Base-by-base conservation (phyloP, 2,888 invertebrate species). In the Fragum sueziense region DNA sequence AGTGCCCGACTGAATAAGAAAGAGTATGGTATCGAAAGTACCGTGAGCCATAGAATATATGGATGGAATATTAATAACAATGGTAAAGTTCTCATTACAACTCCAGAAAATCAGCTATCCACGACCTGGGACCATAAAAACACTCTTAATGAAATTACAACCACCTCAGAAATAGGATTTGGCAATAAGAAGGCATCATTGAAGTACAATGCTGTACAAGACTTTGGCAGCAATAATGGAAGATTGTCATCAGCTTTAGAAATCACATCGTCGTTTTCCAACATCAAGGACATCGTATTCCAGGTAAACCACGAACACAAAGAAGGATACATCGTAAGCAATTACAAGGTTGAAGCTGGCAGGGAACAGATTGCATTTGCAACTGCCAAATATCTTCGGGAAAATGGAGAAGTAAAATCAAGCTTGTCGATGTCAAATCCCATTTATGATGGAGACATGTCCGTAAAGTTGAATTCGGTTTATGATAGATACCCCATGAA, bases 101-200 rank as follows among this genome's bases (percentile, higher is more conserved):
- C 82, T 20, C 88, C 89, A 69, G 65, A 76, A 47, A 76, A 82
- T n/a, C 74, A 65, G 7, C 33, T 87, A 11, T 71, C 61, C 34
- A 74, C 85, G 11, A 82, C 47, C 6, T 90, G 90, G 90, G 65
- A 84, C 59, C 89, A 89, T 74, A 73, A 70, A 11, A 85, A 83
- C 68, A 79, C 85, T 9, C 61, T 67, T 0, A 75, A 71, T 25
- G 77, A 85, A 61, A 75, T 88, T 29, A 76, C 70, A 34, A 76
- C 87, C 2, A 59, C 70, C 17, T 27, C 86, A 0, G 84, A 82
- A 31, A 76, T 83, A 2, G 78, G 80, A 6, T 85, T 84, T 76
- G 84, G 75, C 9, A 81, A 84, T 22, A 75, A 79, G 25, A 74
- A 71, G 22, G 70, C 80, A n/a, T 74, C 73, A 17, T 54, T 84